Percentiles rank a stretch among this genome's conserved stretches.
These are phyloP conservation scores for Ditylenchus weischeri DNA, from an alignment of 2,888 invertebrate genomes.

Conservation along the genomic window DNA sequence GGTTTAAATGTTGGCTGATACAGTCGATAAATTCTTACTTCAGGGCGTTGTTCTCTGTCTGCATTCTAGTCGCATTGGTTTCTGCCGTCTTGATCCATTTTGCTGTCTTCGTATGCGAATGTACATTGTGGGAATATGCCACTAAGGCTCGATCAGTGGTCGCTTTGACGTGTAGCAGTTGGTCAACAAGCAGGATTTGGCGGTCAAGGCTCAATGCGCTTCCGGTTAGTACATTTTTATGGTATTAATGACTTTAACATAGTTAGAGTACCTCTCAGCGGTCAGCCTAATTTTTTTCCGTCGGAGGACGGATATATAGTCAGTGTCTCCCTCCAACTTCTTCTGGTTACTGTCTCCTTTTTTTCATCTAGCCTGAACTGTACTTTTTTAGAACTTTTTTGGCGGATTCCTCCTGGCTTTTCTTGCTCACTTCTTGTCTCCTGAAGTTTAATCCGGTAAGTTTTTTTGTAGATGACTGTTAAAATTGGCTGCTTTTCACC, in stretches of 20 bases:
- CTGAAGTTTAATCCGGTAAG: slow-evolving; percentile 17
- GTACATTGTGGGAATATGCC: slow-evolving; percentile 23
- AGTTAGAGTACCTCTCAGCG: background rate
- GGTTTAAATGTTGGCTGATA: background rate
- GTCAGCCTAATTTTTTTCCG: background rate
- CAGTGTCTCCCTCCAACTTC: background rate
- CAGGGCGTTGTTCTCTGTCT: slow-evolving; percentile 21
- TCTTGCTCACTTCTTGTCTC: slow-evolving; percentile 26
- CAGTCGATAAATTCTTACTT: background rate
- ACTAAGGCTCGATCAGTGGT: slow-evolving; percentile 29
- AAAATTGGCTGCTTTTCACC: too few species aligned
- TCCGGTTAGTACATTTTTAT: slow-evolving; percentile 17
- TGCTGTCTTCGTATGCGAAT: background rate
- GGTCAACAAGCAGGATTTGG: slow-evolving; percentile 19
- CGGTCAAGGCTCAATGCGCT: slow-evolving; percentile 28
- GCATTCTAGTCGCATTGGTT: slow-evolving; percentile 21
- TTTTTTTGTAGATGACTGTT: too few species aligned
- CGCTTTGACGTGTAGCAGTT: slow-evolving; percentile 31
- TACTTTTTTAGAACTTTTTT: slow-evolving; percentile 24
- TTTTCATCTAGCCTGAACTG: background rate
- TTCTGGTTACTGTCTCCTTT: background rate
- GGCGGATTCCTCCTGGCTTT: slow-evolving; percentile 31
- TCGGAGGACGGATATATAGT: too few species aligned
- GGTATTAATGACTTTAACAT: background rate
- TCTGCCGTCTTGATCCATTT: background rate